Evolutionary conservation across 92 coral and sea anemone genomes (phyloP), one percentile per base, ranked within the genome.

Genomic region (Umimayanthus kanabou): DNA sequence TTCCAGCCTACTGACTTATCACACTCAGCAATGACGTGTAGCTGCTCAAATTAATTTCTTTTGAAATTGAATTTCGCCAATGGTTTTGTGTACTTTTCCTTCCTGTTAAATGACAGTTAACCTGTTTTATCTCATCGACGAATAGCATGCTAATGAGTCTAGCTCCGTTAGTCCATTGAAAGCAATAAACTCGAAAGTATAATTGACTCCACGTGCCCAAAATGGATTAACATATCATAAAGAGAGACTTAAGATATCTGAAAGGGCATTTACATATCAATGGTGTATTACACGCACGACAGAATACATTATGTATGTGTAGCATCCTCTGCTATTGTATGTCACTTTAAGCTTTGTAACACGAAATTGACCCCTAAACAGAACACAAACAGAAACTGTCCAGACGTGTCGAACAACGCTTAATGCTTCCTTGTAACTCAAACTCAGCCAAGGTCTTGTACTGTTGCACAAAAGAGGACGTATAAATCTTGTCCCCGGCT

Each of bases 201-300:
- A 89, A 91, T 91, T 88, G 87, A 85, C 90, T 89, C 88, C 94
- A 89, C 94, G 92, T 89, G 94, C 90, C 94, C 81, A 85, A 85
- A 88, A 88, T 77, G 89, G 93, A 87, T 88, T 84, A 88, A 80
- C 85, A 86, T 87, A 53, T 53, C 25, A 30, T 80, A 80, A 80
- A 53, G 79, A 77, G 72, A 61, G 84, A 79, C 82, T 80, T 80
- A 55, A 29, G 71, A 15, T 57, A 30, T 53, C 84, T 66, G 39
- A 66, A 70, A 49, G 25, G 65, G 69, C 65, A 83, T 83, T 70
- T 83, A 70, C 87, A 83, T 83, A 83, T 69, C 77, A 83, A 70
- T 69, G 50, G 61, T 14, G 16, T 30, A 30, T 33, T 71, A 28
- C 42, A 53, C 29, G 61, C 70, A 29, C 84, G 43, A 26, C 45